Evolutionary conservation across 2,797 vertebrate species (phyloP).

Genomic region (Tapirus indicus): DNA sequence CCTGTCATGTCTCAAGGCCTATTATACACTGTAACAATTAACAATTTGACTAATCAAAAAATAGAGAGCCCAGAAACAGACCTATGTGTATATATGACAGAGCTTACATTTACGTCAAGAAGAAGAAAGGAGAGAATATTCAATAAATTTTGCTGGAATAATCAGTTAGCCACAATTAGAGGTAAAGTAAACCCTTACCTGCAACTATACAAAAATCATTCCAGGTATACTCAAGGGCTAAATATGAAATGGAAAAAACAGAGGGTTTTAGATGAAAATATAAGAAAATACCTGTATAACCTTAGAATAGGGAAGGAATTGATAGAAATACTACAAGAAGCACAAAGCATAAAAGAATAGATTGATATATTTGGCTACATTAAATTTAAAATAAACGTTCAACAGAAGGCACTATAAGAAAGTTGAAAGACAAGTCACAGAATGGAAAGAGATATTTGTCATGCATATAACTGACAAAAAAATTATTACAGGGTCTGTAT

Average conservation of each 20-base stretch:
- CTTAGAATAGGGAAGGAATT: background rate
- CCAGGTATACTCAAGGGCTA: background rate
- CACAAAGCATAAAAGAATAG: background rate
- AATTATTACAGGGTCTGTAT: background rate
- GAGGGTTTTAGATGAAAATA: background rate
- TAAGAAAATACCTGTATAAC: background rate
- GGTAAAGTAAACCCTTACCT: background rate
- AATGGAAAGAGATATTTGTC: background rate
- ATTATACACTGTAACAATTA: background rate
- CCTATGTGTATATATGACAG: background rate
- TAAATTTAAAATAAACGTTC: background rate
- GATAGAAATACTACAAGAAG: background rate
- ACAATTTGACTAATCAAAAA: background rate
- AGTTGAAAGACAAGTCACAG: background rate
- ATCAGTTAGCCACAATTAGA: background rate
- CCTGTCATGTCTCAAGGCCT: background rate
- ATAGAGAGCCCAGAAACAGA: background rate
- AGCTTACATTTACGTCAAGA: background rate
- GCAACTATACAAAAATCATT: conserved; percentile 20
- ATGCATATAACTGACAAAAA: background rate
- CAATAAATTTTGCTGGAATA: background rate
- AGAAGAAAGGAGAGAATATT: background rate
- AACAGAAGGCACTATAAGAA: background rate
- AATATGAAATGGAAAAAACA: background rate
- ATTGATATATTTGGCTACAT: background rate